Conservation (phyloP, 2,797 vertebrate species). For the Rhinogobio ventralis region DNA sequence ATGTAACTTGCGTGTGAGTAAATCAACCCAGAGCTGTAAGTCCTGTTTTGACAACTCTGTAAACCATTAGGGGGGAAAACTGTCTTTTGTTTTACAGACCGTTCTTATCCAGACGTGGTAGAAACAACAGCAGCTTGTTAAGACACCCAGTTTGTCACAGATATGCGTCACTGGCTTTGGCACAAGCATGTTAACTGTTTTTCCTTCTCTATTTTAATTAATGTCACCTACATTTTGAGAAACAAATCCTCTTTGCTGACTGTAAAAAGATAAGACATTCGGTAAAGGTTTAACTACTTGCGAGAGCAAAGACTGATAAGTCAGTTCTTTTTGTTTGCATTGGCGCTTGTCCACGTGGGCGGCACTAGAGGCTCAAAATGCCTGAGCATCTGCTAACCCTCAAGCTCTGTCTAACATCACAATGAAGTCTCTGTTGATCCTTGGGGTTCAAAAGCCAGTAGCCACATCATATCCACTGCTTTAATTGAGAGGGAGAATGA, state of each 20-base stretch:
- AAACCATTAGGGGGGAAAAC: not conserved
- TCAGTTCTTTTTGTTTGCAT: slow-evolving; percentile 31
- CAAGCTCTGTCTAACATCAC: slow-evolving; percentile 1
- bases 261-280: not conserved
- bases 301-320: slow-evolving; percentile 1
- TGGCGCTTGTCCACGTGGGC: not conserved
- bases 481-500: not conserved
- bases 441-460: not conserved
- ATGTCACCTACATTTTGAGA: not conserved
- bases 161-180: slow-evolving; percentile 12
- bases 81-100: slow-evolving; percentile 26
- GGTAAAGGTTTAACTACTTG: slow-evolving; percentile 8
- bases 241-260: not conserved
- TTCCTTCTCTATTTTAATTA: not conserved
- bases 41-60: slow-evolving; percentile 46
- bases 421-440: slow-evolving; percentile 35
- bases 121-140: slow-evolving; percentile 54
- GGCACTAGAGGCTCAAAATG: not conserved
- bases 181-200: not conserved
- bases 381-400: slow-evolving; percentile 8
- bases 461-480: not conserved
- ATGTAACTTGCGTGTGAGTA: not conserved
- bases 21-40: not conserved
- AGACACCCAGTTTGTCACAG: slow-evolving; percentile 26
- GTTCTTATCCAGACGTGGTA: slow-evolving; percentile 44